Evolutionary conservation across 2,113 vertebrate genomes (phyloP).

Genomic region (Hemicordylus capensis): DNA sequence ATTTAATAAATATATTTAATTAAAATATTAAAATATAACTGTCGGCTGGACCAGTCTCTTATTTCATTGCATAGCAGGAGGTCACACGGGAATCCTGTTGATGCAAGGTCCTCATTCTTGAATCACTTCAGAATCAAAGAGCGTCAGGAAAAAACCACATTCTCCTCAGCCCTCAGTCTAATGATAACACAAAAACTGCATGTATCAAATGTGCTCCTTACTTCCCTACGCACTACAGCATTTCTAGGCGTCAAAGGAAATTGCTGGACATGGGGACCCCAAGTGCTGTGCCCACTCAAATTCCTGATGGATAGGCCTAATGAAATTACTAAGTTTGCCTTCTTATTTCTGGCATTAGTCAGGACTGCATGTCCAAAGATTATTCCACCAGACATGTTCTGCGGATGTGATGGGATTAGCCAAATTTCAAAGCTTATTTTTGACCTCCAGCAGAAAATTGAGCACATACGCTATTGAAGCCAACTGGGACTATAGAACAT

Average conservation of each 20-base stretch:
- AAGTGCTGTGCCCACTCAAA: slow-evolving; percentile 37
- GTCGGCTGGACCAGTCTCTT: not conserved
- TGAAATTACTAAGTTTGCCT: slow-evolving; percentile 66
- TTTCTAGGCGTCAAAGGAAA: slow-evolving; percentile 61
- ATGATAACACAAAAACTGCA: slow-evolving; percentile 62
- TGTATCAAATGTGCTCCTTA: slow-evolving; percentile 62
- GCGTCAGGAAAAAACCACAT: slow-evolving; percentile 27
- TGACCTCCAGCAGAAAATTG: slow-evolving; percentile 86
- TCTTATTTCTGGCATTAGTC: slow-evolving; percentile 71
- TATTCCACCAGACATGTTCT: slow-evolving; percentile 72
- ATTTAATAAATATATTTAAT: no score
- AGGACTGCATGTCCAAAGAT: slow-evolving; percentile 72
- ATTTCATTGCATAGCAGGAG: not conserved
- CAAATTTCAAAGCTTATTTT: slow-evolving; percentile 83
- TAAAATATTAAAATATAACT: not conserved
- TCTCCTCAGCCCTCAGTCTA: slow-evolving; percentile 50
- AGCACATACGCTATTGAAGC: slow-evolving; percentile 81
- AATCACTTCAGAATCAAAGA: not conserved
- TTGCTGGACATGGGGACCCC: slow-evolving; percentile 57
- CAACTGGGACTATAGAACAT: slow-evolving; percentile 84
- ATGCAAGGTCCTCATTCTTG: not conserved
- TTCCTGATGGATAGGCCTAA: slow-evolving; percentile 64
- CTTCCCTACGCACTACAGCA: slow-evolving; percentile 60
- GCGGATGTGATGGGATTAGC: slow-evolving; percentile 78
- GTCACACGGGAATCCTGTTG: not conserved